Conservation (phyloP, 1,140 invertebrate genomes). For the Caenorhabditis elegans region DNA sequence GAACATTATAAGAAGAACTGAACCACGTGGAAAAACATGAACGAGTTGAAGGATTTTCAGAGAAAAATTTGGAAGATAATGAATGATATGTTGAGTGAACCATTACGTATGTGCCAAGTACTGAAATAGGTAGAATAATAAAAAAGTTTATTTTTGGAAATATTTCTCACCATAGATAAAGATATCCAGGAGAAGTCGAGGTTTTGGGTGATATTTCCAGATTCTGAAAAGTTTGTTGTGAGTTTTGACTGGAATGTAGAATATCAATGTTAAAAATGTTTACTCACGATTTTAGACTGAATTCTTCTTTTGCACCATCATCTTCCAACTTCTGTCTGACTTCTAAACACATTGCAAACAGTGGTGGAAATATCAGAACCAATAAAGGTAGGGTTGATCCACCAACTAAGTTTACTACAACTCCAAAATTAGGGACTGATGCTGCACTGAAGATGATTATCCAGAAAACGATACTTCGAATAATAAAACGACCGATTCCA, state of each 20-base stretch:
- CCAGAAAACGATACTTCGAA: not conserved
- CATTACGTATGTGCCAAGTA: not conserved
- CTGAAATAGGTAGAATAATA: not conserved
- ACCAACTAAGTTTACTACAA: not conserved
- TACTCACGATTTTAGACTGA: not conserved
- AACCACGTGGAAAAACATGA: constrained; percentile 6
- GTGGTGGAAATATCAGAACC: constrained; percentile 10
- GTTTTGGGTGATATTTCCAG: not conserved
- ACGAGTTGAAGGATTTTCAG: constrained; percentile 1
- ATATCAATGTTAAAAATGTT: no score
- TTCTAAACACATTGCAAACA: not conserved
- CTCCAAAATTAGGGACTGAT: not conserved
- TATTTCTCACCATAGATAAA: not conserved
- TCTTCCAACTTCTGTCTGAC: constrained; percentile 6
- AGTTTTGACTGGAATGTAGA: not conserved
- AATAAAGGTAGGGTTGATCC: not conserved
- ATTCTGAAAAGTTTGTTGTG: not conserved
- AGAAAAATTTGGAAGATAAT: not conserved
- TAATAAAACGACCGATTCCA: not conserved
- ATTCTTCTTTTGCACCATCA: constrained; percentile 3
- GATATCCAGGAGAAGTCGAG: not conserved
- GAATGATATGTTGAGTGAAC: not conserved
- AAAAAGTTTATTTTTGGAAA: not conserved
- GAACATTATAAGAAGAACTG: not conserved
- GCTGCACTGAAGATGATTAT: not conserved